Evolutionary conservation across 2,797 vertebrate species (phyloP).

Genomic region (Danio jaintianensis): DNA sequence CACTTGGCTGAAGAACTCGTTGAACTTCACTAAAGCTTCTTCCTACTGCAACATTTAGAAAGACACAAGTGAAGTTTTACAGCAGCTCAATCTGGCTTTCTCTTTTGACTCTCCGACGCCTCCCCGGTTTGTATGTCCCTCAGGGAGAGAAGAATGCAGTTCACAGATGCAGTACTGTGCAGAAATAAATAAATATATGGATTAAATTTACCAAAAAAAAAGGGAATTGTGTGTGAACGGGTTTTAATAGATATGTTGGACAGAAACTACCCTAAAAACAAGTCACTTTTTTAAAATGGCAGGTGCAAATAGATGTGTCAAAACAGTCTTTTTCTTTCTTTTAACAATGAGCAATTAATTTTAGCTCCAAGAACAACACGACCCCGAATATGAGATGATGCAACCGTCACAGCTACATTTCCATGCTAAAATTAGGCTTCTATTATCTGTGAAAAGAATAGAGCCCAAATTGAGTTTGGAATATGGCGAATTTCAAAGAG

Average conservation of each 20-base stretch:
- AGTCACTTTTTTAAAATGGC: not conserved
- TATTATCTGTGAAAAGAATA: slow-evolving; percentile 52
- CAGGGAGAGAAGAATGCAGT: slow-evolving; percentile 68
- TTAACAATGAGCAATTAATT: slow-evolving; percentile 39
- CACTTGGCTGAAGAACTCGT: slow-evolving; percentile 15
- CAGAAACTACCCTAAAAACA: not conserved
- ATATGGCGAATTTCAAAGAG: slow-evolving; percentile 47
- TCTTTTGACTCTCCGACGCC: slow-evolving; percentile 55
- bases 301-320: not conserved
- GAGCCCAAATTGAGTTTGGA: slow-evolving; percentile 53
- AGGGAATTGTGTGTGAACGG: not conserved
- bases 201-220: slow-evolving; percentile 28
- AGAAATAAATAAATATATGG: slow-evolving; percentile 50
- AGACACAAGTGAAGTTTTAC: slow-evolving; percentile 61
- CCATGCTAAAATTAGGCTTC: slow-evolving; percentile 42
- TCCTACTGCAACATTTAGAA: slow-evolving; percentile 9
- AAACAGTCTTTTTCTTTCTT: slow-evolving; percentile 13
- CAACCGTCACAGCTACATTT: slow-evolving; percentile 26
- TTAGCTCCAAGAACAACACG: slow-evolving; percentile 18
- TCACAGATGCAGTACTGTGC: slow-evolving; percentile 66
- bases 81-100: slow-evolving; percentile 31
- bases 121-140: slow-evolving; percentile 68
- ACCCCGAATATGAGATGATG: slow-evolving; percentile 40
- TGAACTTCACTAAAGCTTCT: slow-evolving; percentile 22
- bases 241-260: not conserved